A percentile compares a stretch with the other conserved stretches of the same genome.
Evolutionary conservation across 2,888 invertebrate species (phyloP).

Genomic region (Cerceris ruficornis): DNA sequence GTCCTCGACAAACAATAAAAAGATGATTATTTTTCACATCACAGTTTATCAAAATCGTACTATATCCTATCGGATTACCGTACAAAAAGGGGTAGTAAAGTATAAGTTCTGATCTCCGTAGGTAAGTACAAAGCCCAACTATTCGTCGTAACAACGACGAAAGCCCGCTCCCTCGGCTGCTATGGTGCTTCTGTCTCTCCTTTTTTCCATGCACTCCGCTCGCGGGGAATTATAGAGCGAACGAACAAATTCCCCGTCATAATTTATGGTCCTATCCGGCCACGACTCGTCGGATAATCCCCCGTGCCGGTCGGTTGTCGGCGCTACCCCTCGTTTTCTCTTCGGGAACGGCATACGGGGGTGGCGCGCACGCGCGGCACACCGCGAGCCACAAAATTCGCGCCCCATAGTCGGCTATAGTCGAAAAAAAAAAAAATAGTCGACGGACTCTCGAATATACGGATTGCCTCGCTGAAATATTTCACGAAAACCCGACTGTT

Average conservation of each 20-base stretch:
- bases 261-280: conserved; percentile 67
- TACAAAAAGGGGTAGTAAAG: not conserved
- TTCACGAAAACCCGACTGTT: conserved; percentile 4
- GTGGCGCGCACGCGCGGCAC: conserved; percentile 20
- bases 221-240: conserved; percentile 59
- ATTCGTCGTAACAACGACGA: conserved; percentile 26
- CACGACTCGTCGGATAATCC: conserved; percentile 65
- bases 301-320: conserved; percentile 56
- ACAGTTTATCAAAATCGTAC: no score
- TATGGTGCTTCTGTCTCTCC: conserved; percentile 9
- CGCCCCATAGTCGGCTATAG: conserved; percentile 14
- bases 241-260: conserved; percentile 65
- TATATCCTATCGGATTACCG: no score
- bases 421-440: conserved; percentile 19
- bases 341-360: conserved; percentile 7
- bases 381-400: conserved; percentile 24
- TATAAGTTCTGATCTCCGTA: not conserved
- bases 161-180: conserved; percentile 29
- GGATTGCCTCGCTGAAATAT: conserved; percentile 12
- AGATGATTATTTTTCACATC: no score
- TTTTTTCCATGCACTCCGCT: conserved; percentile 42
- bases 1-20: no score
- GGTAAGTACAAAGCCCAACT: conserved; percentile 6
- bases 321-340: conserved; percentile 47
- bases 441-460: conserved; percentile 2